A percentile compares a stretch with the other conserved stretches of the same genome.
These are phyloP conservation scores for Rachycentron canadum DNA, from an alignment of 2,797 vertebrate species.

Conservation along the genomic window DNA sequence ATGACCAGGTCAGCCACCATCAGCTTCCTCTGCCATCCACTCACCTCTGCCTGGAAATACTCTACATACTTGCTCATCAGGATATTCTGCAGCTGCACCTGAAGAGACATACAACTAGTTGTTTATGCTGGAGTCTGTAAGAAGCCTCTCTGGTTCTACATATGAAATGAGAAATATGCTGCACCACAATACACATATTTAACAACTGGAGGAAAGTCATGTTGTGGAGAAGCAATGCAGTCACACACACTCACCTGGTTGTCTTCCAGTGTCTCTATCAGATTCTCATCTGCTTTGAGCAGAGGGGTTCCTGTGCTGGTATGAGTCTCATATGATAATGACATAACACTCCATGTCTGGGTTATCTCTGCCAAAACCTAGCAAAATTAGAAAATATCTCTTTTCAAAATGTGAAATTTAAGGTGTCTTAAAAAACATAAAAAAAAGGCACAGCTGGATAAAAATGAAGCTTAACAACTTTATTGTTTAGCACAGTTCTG, in stretches of 20 bases:
- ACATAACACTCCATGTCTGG: conserved; percentile 84
- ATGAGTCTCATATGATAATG: conserved; percentile 84
- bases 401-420: conserved; percentile 6
- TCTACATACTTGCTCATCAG: conserved; percentile 91
- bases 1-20: conserved; percentile 89
- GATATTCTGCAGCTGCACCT: conserved; percentile 89
- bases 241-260: conserved; percentile 77
- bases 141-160: not conserved
- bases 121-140: not conserved
- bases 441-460: not conserved
- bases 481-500: not conserved
- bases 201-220: not conserved
- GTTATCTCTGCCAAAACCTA: conserved; percentile 86
- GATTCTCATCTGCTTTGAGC: conserved; percentile 87
- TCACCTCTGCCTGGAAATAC: conserved; percentile 89
- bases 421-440: not conserved
- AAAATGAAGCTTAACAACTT: not conserved
- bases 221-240: not conserved
- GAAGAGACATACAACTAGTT: not conserved
- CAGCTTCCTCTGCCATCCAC: conserved; percentile 87
- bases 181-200: not conserved
- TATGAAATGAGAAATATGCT: not conserved
- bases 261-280: conserved; percentile 89
- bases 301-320: conserved; percentile 78
- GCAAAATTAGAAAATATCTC: not conserved